Base-by-base conservation (phyloP, 2,113 vertebrate genomes). In the Heterocephalus glaber region DNA sequence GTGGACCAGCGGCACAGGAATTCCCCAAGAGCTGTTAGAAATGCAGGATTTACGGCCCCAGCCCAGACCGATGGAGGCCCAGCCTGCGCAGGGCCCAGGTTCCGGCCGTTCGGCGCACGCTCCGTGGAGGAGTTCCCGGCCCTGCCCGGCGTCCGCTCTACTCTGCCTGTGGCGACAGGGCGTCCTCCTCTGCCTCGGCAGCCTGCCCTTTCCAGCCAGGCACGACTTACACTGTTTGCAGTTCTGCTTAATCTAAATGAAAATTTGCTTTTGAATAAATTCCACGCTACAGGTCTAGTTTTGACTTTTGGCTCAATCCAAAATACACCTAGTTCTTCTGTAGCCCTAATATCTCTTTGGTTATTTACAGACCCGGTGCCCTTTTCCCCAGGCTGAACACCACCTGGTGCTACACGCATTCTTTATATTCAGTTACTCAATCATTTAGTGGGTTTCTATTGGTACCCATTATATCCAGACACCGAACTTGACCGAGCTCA, bases 201-300 rank as follows among this genome's bases (percentile, higher is more conserved):
- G 30, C 41, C 54, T 68, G 80, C 20, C 44, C 52, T 44, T 49
- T 85, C 60, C 52, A 60, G 16, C 4, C 11, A n/a, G 1, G 28
- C 87, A 61, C n/a, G 61, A 56, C 35, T 95, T 79, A 49, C 19
- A 72, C 10, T 56, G 76, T 92, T 88, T 92, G 92, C 54, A 24
- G 28, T 88, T 90, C 83, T 86, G 44, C 92, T 95, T 96, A 80
- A 80, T 58, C 92, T 89, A 83, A 94, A 58, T 47, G 90, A 80
- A 95, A 95, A 93, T 86, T 83, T 38, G 84, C 84, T 92, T 96
- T 90, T 95, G 66, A 76, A 66, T 94, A 94, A 97, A 96, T 97
- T 95, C 47, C 82, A 90, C 77, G n/a, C 72, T 17, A 2, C 0
- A 1, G 56, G 13, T 61, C 33, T 58, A 16, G n/a, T 44, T 92